Percentiles rank a stretch among this genome's conserved stretches.
Evolutionary conservation across 2,113 vertebrate species (phyloP).

Genomic region (Phalacrocorax pelagicus): DNA sequence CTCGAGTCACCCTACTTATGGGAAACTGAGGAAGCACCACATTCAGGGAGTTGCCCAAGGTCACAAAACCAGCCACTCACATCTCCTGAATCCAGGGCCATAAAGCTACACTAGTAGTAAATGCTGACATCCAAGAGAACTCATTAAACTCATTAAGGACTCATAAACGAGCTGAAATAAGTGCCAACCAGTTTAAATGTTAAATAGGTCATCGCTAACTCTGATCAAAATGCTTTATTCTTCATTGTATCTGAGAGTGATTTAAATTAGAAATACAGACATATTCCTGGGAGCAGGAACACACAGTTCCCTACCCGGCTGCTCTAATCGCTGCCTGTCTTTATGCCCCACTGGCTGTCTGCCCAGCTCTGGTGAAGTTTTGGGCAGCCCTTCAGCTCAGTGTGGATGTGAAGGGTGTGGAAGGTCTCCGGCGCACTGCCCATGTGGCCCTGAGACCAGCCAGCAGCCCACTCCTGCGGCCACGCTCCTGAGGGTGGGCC

Average conservation of each 20-base stretch:
- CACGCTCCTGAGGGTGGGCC: neutral
- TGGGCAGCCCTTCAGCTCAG: neutral
- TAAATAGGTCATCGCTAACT: conserved; percentile 65
- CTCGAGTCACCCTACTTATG: neutral
- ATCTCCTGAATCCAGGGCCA: neutral
- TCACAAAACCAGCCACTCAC: neutral
- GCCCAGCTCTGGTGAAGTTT: neutral
- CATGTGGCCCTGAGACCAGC: neutral
- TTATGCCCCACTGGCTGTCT: neutral
- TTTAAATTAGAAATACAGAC: conserved; percentile 43
- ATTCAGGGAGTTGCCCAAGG: conserved; percentile 12
- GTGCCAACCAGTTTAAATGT: conserved; percentile 72
- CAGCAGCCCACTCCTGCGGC: neutral
- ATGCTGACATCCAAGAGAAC: conserved; percentile 72
- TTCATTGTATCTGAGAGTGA: conserved; percentile 32
- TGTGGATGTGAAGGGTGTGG: neutral
- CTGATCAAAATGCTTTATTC: conserved; percentile 65
- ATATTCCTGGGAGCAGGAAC: conserved; percentile 35
- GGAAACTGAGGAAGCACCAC: conserved; percentile 53
- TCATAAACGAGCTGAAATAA: conserved; percentile 60
- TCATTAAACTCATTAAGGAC: conserved; percentile 69
- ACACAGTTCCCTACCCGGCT: neutral
- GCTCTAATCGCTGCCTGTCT: neutral
- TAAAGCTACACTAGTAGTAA: conserved; percentile 50
- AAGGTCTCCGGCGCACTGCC: neutral